Evolutionary conservation across 1,140 invertebrate genomes (phyloP), one percentile per base, ranked within the genome.

Genomic region (Diorhabda sublineata): DNA sequence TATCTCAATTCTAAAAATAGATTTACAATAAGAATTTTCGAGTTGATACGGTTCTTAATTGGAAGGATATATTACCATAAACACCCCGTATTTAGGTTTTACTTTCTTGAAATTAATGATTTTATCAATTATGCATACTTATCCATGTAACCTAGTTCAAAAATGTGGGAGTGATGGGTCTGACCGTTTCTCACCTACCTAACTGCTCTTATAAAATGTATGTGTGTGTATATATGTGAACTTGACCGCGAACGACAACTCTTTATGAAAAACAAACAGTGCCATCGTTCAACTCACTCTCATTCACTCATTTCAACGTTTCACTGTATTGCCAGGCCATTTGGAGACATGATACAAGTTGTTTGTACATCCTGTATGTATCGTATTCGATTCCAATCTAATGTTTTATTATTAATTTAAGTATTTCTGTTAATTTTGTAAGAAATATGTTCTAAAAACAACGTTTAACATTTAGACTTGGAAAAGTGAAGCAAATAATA

Each of bases 221-320:
- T 52, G 47, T 52, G 47, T 52, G 47, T 52, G n/a, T 52, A n/a
- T 52, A n/a, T 52, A n/a, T 4, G 47, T 52, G 47, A 52, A 52
- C 47, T 52, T 52, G 47, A 52, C 47, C 47, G 47, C 47, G 6
- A 52, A n/a, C 47, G 47, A 52, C 47, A 52, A 52, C 47, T 52
- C 47, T 52, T 3, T 52, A 52, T 52, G 47, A 52, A 52, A 52
- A 52, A 52, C 47, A 52, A 52, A 52, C 47, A 52, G n/a, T n/a
- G 47, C 47, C 47, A 52, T 52, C 47, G 47, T 52, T 52, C n/a
- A 52, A 52, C 47, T 52, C 47, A 52, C 47, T 52, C 47, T 52
- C 47, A 52, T 52, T 52, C 47, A 52, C 47, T 52, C 47, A 52
- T 52, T 52, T 52, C 47, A 8, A 8, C 47, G 47, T 52, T 52